Base-by-base conservation (phyloP, 2,797 vertebrate genomes). In the Urophycis tenuis region DNA sequence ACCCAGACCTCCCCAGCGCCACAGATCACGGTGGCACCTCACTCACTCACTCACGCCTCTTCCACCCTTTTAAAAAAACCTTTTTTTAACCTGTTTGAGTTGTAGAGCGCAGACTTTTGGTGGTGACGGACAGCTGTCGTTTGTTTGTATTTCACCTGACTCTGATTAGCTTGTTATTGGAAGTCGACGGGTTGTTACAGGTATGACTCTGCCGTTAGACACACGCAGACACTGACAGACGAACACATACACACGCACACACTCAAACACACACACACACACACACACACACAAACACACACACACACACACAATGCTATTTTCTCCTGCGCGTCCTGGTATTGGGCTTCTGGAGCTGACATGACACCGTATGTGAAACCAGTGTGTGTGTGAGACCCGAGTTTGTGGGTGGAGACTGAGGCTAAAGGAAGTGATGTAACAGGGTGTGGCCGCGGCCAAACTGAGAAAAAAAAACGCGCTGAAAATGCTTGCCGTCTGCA, bases 401-500 rank as follows among this genome's bases (percentile, higher is more conserved):
- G 60, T 64, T 3, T 2, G n/a, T 64, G 2, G 25, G 60, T 25
- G n/a, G 60, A 64, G 53, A n/a, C 53, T 9, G n/a, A 25, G 60
- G 60, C 25, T 3, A 67, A 25, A 67, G 60, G 60, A 67, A 25
- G 60, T 29, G 60, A 3, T 12, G 60, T 29, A 29, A 67, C 60
- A 67, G 60, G 60, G 60, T 67, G 60, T 29, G 60, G 60, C 2
- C 67, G 10, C 25, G 45, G 45, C 45, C 80, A 75, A 70, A 80
- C 72, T 77, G 80, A 75, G 76, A 81, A 78, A 77, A n/a, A n/a
- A n/a, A 77, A 81, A 77, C 72, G 80, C 82, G 81, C 76, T 85
- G 85, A 19, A n/a, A 79, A 81, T 72, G 85, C 85, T 85, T 49
- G 72, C 78, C 76, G 82, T 82, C 88, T 82, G 83, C 85, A 85